Evolutionary conservation across 2,888 invertebrate genomes (phyloP).

Genomic region (Epinotia bilunana): DNA sequence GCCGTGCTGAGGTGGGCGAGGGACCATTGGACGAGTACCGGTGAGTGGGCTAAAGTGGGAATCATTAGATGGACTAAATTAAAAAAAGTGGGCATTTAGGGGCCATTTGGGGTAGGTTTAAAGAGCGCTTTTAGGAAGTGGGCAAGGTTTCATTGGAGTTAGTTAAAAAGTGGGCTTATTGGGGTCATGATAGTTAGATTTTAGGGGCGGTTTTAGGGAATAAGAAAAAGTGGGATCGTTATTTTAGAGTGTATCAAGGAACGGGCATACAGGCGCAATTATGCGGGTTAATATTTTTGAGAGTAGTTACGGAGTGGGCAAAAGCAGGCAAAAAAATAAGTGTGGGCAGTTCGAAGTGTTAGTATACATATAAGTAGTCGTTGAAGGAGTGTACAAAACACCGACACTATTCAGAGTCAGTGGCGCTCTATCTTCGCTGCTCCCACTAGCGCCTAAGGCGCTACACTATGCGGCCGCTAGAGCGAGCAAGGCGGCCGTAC

Average conservation of each 20-base stretch:
- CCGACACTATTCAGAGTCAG: conserved; percentile 51
- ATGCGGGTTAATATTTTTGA: background rate
- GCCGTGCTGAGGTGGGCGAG: conserved; percentile 60
- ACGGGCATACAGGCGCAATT: conserved; percentile 52
- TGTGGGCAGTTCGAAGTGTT: no score
- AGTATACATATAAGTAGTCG: no score
- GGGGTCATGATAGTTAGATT: background rate
- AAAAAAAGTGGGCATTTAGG: background rate
- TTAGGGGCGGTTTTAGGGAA: background rate
- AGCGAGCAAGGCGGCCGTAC: conserved; percentile 51
- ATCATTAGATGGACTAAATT: conserved; percentile 36
- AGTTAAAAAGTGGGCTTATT: no score
- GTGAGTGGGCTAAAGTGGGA: conserved; percentile 46
- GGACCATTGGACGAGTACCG: conserved; percentile 61
- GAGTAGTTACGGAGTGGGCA: no score
- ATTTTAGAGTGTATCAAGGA: background rate
- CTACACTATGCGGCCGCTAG: conserved; percentile 58
- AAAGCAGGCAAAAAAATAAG: no score
- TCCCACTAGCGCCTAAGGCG: conserved; percentile 62
- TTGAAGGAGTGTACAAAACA: no score
- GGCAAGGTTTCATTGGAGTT: no score
- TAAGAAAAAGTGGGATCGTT: conserved; percentile 7
- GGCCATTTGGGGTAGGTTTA: background rate
- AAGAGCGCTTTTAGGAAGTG: background rate
- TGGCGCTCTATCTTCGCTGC: conserved; percentile 62